Evolutionary conservation across 2,113 vertebrate species (phyloP).

Genomic region (Raja brachyura): DNA sequence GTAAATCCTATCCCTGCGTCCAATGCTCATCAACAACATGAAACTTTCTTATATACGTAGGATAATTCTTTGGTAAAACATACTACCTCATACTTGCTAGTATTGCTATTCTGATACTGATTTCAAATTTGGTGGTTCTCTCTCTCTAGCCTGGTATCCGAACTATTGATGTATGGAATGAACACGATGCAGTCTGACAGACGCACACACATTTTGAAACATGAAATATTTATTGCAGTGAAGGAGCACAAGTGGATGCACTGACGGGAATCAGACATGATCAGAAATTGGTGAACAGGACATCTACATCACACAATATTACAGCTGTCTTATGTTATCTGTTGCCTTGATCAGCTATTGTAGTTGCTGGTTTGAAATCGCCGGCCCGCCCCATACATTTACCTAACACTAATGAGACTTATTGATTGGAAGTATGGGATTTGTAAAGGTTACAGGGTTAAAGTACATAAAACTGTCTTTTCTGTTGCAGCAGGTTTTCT

Average conservation of each 20-base stretch:
- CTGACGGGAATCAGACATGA: not conserved
- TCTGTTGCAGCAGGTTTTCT: slow-evolving; percentile 56
- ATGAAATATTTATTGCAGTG: slow-evolving; percentile 14
- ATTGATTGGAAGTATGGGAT: slow-evolving; percentile 65
- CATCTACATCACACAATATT: not conserved
- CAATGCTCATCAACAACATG: not conserved
- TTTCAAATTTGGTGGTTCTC: not conserved
- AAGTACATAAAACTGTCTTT: slow-evolving; percentile 61
- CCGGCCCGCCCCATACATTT: slow-evolving; percentile 50
- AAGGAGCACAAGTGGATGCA: not conserved
- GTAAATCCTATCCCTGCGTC: not conserved
- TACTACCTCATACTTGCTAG: not conserved
- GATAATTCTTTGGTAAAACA: not conserved
- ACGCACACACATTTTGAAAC: not conserved
- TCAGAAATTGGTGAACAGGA: slow-evolving; percentile 25
- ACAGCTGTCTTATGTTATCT: not conserved
- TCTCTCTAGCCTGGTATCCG: not conserved
- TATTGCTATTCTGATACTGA: not conserved
- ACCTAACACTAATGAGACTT: slow-evolving; percentile 63
- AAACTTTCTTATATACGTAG: not conserved
- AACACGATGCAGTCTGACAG: not conserved
- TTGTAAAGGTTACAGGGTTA: slow-evolving; percentile 63
- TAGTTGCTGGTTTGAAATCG: slow-evolving; percentile 21
- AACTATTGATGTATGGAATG: not conserved
- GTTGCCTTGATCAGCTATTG: not conserved